Evolutionary conservation across 2,113 vertebrate species (phyloP).

Genomic region (Saguinus midas): DNA sequence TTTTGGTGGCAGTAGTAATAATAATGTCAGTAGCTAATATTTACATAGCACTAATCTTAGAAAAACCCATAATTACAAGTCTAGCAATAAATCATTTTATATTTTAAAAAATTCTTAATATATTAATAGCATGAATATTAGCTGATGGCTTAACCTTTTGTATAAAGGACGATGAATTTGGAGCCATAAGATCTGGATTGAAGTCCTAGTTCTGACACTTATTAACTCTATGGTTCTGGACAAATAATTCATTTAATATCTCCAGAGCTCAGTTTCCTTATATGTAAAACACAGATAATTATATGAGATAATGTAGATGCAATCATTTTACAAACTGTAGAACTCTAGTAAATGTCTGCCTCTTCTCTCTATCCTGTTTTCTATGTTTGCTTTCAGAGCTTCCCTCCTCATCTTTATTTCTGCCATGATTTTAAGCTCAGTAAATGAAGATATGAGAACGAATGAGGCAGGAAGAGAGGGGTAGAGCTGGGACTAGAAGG

Average conservation of each 20-base stretch:
- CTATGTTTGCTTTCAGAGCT: neutral
- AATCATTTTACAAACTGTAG: neutral
- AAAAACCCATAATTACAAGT: neutral
- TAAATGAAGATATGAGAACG: neutral
- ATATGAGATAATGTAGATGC: neutral
- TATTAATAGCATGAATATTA: neutral
- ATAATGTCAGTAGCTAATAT: neutral
- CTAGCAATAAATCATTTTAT: neutral
- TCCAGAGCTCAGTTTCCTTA: neutral
- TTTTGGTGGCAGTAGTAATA: conserved; percentile 26
- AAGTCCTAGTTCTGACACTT: neutral
- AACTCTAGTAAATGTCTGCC: neutral
- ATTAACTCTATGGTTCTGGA: neutral
- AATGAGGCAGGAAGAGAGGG: neutral
- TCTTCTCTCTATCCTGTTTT: conserved; percentile 30
- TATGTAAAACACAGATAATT: neutral
- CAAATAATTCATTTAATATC: neutral
- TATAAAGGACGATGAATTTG: neutral
- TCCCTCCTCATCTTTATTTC: conserved; percentile 6
- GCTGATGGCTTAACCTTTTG: neutral
- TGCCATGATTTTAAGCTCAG: neutral
- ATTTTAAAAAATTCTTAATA: neutral
- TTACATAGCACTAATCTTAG: neutral
- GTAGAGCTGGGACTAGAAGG: neutral
- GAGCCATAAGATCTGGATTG: neutral